Evolutionary conservation across 2,797 vertebrate genomes (phyloP), one percentile per base, ranked within the genome.

Genomic region (Aulostomus chinensis): DNA sequence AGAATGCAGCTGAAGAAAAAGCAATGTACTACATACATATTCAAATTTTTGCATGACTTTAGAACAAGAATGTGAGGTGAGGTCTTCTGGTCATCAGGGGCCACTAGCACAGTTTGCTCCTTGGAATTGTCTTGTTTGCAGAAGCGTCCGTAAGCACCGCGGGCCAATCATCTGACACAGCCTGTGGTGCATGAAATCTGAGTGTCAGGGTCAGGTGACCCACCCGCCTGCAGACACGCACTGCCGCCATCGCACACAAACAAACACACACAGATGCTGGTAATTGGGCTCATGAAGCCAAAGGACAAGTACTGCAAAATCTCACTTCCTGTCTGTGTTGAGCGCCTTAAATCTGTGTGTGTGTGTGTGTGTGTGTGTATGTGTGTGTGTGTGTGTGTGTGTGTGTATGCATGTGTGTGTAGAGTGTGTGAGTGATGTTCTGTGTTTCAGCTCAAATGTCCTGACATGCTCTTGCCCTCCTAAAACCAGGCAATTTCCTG

Each of bases 131-230:
- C 20, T 24, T 35, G 37, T 78, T 66, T 35, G 51, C 46, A 46
- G 67, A 68, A 64, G 70, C 51, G 39, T 76, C 55, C 54, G 8
- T 24, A 69, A 32, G 37, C 66, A 42, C 64, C 14, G 1, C 14
- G 13, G 58, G 54, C 68, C 80, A 78, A 68, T 78, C 73, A 71
- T 69, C 45, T 59, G 45, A 49, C 65, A 39, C 15, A 38, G 62
- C 59, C 75, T 52, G 58, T 55, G 68, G 78, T 74, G 80, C 84
- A 80, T 86, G 78, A 88, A 88, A 89, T 85, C 78, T 83, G 73
- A 74, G 73, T 79, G 81, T 80, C 78, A 81, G 73, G 84, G 73
- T 82, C 31, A 43, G 73, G 72, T 83, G 79, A 76, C 18, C 21
- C 58, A 77, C 79, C 70, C 80, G 71, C 61, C 69, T 63, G 56